Conservation (phyloP, 2,113 vertebrate species). For the Tenebrosternarchus preto region DNA sequence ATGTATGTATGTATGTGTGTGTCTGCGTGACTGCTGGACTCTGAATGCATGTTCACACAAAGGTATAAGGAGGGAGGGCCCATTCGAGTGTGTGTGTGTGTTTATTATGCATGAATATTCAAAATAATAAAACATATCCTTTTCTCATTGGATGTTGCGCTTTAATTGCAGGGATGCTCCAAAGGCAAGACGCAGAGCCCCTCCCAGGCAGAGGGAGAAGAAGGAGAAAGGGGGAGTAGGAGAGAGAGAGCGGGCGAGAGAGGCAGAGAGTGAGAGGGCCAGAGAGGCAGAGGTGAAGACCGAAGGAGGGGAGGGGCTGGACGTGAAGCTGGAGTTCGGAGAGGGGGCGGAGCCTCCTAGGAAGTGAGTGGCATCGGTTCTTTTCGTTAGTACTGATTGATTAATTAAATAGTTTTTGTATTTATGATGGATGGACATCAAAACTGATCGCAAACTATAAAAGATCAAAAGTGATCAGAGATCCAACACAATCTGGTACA, state of each 20-base stretch:
- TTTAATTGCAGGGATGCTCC: constrained; percentile 75
- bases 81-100: too few species aligned
- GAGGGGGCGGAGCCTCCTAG: constrained; percentile 90
- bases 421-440: too few species aligned
- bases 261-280: constrained; percentile 67
- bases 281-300: constrained; percentile 77
- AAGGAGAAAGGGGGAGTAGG: constrained; percentile 69
- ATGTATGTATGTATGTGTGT: neutral
- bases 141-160: neutral
- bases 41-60: too few species aligned
- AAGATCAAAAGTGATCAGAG: too few species aligned
- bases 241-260: constrained; percentile 65
- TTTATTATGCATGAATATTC: too few species aligned
- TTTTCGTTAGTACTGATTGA: neutral
- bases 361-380: constrained; percentile 77
- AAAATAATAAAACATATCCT: neutral
- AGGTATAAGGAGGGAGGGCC: too few species aligned
- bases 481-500: too few species aligned
- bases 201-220: constrained; percentile 82
- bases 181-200: constrained; percentile 84
- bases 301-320: constrained; percentile 72
- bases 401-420: too few species aligned
- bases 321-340: constrained; percentile 85
- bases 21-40: too few species aligned
- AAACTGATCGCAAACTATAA: too few species aligned